Base-by-base conservation (phyloP, 1,140 invertebrate genomes). In the Drosophila sechellia region DNA sequence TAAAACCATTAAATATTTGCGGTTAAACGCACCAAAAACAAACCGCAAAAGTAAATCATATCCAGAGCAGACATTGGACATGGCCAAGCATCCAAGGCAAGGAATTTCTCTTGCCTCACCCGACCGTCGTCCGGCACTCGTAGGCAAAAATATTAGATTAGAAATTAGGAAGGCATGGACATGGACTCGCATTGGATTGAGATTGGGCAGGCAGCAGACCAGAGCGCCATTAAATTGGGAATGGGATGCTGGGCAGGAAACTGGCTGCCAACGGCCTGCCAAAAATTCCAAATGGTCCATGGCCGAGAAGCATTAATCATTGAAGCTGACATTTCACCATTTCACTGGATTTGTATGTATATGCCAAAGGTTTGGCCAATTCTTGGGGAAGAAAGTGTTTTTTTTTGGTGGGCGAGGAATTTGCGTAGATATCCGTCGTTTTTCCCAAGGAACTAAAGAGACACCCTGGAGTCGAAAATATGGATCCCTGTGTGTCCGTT, bases 1-100 rank as follows among this genome's bases (percentile, higher is more conserved):
- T 89, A 89, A 89, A 89, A 89, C 84, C 85, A 89, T 90, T 90
- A 89, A 89, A 89, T 89, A 89, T 89, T 89, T 89, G 84, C 84
- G 84, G 84, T 89, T 84, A 89, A 89, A 90, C 85, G 84, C 84
- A 89, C 84, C 85, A 89, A 84, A 83, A 89, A 84, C 66, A 89
- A 90, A 89, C 84, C 80, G 59, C 85, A 90, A 84, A 90, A 89
- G 84, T 89, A 89, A 89, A 89, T 89, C 85, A 89, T 89, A 89
- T 70, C 77, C 65, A 72, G 65, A 84, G 61, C 75, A 86, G 81
- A 69, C 81, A 79, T 76, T 60, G 77, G 72, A 74, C 85, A 80
- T 80, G 77, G 61, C 58, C 58, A 72, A 68, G 81, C 65, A 85
- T 86, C 53, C 46, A 34, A 77, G 54, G 49, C 37, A 46, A 68